Conservation (phyloP, 2,797 vertebrate genomes). For the Cheirogaleus major region DNA sequence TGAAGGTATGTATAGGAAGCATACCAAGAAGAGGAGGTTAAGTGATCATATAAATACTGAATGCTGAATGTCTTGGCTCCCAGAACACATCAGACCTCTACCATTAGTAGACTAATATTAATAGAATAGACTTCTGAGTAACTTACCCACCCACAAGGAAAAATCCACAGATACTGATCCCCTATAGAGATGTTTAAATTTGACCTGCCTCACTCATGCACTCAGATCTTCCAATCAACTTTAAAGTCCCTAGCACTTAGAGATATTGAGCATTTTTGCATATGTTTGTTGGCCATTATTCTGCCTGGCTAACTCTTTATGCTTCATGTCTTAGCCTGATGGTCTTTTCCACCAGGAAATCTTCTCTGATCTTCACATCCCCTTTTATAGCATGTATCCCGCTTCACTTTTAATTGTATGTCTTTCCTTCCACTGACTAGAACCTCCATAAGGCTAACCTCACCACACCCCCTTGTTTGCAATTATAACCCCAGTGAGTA, state of each 20-base stretch:
- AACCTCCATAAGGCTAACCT: neutral
- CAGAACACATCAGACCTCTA: neutral
- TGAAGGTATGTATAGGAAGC: neutral
- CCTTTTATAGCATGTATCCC: neutral
- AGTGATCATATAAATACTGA: neutral
- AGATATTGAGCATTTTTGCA: no score
- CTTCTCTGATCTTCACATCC: neutral
- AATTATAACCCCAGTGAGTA: neutral
- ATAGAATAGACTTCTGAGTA: neutral
- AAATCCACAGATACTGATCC: neutral
- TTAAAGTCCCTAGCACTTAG: neutral
- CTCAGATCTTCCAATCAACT: neutral
- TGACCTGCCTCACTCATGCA: neutral
- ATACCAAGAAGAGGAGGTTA: neutral
- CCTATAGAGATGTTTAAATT: neutral
- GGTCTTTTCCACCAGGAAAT: neutral
- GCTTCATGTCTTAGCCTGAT: neutral
- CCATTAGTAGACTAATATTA: neutral
- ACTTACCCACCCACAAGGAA: neutral
- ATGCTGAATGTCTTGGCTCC: neutral
- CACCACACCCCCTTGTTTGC: neutral
- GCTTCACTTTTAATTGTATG: neutral
- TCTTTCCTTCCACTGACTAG: neutral
- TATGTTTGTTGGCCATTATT: no score
- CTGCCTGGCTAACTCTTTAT: neutral